phyloP scores from a whole-genome alignment of 1,140 invertebrate species.

The Brachionus asplanchnoidis region DNA sequence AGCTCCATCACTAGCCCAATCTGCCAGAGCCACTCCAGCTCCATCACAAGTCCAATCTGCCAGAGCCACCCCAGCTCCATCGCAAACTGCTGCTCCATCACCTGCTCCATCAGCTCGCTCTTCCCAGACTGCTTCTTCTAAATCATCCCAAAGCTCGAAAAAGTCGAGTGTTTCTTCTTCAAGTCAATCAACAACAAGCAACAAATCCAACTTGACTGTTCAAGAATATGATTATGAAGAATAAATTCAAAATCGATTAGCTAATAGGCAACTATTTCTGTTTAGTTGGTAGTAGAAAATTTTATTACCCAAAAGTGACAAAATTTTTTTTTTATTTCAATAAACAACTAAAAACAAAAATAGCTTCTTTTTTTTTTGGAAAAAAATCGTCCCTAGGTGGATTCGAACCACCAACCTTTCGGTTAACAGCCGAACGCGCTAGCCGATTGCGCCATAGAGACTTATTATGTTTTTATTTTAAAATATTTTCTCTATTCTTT shows the following conservation, averaged over 20 bases:
- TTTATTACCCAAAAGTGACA: background rate
- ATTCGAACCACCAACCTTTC: slow-evolving; percentile 13
- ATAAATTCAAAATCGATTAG: background rate
- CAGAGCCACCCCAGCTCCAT: background rate
- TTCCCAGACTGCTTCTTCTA: background rate
- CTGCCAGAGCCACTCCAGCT: background rate
- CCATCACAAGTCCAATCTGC: background rate
- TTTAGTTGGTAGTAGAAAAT: background rate
- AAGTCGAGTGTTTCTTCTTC: background rate
- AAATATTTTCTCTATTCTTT: too few relatives aligned
- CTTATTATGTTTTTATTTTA: background rate
- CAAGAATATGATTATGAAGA: slow-evolving; percentile 17
- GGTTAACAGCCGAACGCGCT: slow-evolving; percentile 12
- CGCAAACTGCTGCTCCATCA: background rate
- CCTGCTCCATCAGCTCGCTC: background rate
- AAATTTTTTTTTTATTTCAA: background rate
- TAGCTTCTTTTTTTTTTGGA: too few relatives aligned
- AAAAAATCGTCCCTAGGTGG: background rate
- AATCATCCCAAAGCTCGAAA: background rate
- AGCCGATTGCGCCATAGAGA: background rate
- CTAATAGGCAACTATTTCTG: background rate
- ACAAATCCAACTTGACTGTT: slow-evolving; percentile 7
- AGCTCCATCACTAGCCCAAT: background rate
- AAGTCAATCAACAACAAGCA: background rate
- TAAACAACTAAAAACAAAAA: too few relatives aligned